Evolutionary conservation across 2,797 vertebrate genomes (phyloP), one percentile per base, ranked within the genome.

Genomic region (Anomalospiza imberbis): DNA sequence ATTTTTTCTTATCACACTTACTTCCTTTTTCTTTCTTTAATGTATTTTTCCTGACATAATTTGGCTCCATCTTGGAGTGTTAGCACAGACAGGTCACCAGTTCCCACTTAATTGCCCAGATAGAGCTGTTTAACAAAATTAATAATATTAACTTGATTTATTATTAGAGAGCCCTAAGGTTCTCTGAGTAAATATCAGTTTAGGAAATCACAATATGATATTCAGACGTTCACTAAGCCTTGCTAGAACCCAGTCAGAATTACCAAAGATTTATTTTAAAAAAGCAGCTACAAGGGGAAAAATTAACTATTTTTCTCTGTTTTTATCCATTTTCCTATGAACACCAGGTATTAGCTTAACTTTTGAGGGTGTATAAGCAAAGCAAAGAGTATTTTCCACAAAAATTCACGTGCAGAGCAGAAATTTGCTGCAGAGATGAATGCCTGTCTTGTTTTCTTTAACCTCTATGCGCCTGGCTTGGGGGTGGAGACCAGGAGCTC

Each of bases 331-430:
- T 87, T 62, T 81, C 32, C 8, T 19, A 2, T 11, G 50, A 80
- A 44, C 32, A 57, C 5, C 26, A 54, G n/a, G 17, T 29, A 77
- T 68, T 61, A 65, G 24, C 18, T 61, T 5, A 29, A 34, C 21
- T 84, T 88, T 82, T 62, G 42, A 80, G 17, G 11, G 6, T 32
- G 5, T 8, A 16, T 47, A 60, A 86, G 15, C 16, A 58, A 40
- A 74, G 12, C 11, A 55, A 81, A 70, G 17, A 34, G 7, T 38
- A 18, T 72, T 93, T 91, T 17, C 28, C 57, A 10, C 31, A 60
- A 36, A 58, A 78, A 66, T 44, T 13, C 9, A 2, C 0, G 1
- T 2, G 1, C 6, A 8, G 55, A n/a, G 63, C 44, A 83, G 47
- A 82, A 73, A 54, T 65, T n/a, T 53, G 50, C n/a, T 42, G n/a